Evolutionary conservation across 2,888 invertebrate species (phyloP), one percentile per base, ranked within the genome.

Genomic region (Hydriomena furcata): DNA sequence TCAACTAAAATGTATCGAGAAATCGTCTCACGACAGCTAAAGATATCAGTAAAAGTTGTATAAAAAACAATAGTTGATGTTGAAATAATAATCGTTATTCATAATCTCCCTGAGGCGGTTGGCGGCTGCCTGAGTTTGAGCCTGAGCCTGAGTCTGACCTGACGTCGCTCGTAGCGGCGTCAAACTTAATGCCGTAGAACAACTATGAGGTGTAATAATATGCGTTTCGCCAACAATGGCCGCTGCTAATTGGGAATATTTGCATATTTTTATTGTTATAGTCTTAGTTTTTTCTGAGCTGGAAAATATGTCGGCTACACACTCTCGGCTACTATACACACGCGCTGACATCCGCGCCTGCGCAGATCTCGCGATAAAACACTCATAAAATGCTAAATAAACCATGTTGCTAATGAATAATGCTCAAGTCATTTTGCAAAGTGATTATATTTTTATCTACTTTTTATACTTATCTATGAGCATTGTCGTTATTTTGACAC

Each of bases 211-310:
- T 50, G 49, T 52, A 50, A 56, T n/a, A n/a, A 52, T 55, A 49
- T 48, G 49, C 50, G 54, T 35, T 40, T 17, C 17, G 57, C 20
- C 43, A 57, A 54, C 50, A 34, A 32, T 35, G 46, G 47, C 43
- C 50, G 48, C 35, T 45, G 49, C 53, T 59, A 51, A 59, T 55
- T 55, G 55, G 52, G 23, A 32, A 5, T 36, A 57, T 61, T 58
- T 56, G 51, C 54, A 55, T 61, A 61, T 52, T 55, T 58, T 55
- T 37, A 52, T 54, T 50, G 47, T 53, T 52, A 51, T 43, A 49
- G 32, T 32, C 32, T 36, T 25, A 35, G 30, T 30, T 30, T 32
- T 45, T 47, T 31, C 47, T 7, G 32, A 36, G 27, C 12, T 25
- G 30, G 7, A 43, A 27, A 43, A 36, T 36, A 48, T 48, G 47